phyloP scores from a whole-genome alignment of 2,888 invertebrate genomes.

The Cryptus armator region DNA sequence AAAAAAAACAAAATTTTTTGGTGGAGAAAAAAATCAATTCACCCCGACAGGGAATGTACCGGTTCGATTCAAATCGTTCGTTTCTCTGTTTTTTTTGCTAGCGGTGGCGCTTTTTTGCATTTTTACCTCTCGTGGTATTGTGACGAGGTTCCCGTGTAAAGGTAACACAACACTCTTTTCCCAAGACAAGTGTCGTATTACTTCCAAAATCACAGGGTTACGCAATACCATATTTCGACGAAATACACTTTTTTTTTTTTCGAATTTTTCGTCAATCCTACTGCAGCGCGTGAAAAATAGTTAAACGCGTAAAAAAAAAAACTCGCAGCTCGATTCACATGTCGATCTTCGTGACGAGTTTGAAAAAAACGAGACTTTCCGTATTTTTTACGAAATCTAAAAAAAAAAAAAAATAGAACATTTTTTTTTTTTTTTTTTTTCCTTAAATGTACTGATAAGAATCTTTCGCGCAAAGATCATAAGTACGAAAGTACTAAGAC shows the following conservation, averaged over 20 bases:
- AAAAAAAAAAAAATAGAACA: background rate
- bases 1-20: conserved; percentile 68
- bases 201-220: conserved; percentile 76
- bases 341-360: conserved; percentile 17
- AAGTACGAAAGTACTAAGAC: background rate
- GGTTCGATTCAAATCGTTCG: conserved; percentile 80
- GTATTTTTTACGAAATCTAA: no score
- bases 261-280: conserved; percentile 26
- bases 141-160: conserved; percentile 74
- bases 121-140: conserved; percentile 52
- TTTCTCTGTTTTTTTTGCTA: conserved; percentile 67
- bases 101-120: conserved; percentile 60
- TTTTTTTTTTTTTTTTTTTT: background rate
- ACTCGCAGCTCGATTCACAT: conserved; percentile 46
- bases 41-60: conserved; percentile 69
- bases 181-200: conserved; percentile 77
- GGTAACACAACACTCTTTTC: conserved; percentile 67
- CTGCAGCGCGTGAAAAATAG: conserved; percentile 1
- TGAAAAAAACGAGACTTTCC: background rate
- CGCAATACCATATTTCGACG: conserved; percentile 64
- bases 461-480: background rate
- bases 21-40: conserved; percentile 58
- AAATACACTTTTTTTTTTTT: conserved; percentile 47
- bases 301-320: conserved; percentile 12
- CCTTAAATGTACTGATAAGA: background rate